Base-by-base conservation (phyloP, 2,113 vertebrate genomes). In the Tragelaphus imberbis region DNA sequence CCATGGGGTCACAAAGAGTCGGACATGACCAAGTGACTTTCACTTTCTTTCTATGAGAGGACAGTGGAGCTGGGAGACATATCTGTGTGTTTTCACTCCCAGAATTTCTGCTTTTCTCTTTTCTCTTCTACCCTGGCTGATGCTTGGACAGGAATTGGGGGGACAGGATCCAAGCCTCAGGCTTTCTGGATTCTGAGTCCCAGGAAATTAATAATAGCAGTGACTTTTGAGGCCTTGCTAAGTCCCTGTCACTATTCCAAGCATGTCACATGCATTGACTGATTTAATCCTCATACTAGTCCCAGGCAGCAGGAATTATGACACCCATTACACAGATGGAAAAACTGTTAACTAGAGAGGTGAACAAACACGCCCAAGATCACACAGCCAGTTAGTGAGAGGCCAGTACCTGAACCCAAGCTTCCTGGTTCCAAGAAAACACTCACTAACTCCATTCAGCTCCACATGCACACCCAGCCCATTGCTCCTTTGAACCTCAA, bases 101-200 rank as follows among this genome's bases (percentile, higher is more conserved):
- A 2, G 15, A 5, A 4, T 33, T 3, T 14, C 17, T 4, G 17
- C 25, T 55, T 33, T 16, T 21, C 16, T 33, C 58, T 7, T 56
- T 11, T 36, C 16, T 53, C 77, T 44, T 59, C 47, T 33, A 4
- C 58, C 23, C 21, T 25, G 40, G 82, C 51, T 71, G 40, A 27
- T 10, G 7, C 11, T 2, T 47, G n/a, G 4, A 14, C 12, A 3
- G 9, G 13, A 15, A 23, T 5, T 1, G 2, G 15, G 71, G 8
- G 33, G 11, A 23, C 33, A 30, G 80, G 28, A 90, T 87, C 56
- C 3, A 56, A 33, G 44, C 49, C 82, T 36, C n/a, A 14, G 75
- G 59, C 14, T 63, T 65, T 51, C 80, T 6, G 16, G 27, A 51
- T 88, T 53, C 33, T n/a, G 94, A 14, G 40, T 77, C n/a, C 47